phyloP scores from a whole-genome alignment of 2,797 vertebrate genomes.

The Coccyzus lansbergi region DNA sequence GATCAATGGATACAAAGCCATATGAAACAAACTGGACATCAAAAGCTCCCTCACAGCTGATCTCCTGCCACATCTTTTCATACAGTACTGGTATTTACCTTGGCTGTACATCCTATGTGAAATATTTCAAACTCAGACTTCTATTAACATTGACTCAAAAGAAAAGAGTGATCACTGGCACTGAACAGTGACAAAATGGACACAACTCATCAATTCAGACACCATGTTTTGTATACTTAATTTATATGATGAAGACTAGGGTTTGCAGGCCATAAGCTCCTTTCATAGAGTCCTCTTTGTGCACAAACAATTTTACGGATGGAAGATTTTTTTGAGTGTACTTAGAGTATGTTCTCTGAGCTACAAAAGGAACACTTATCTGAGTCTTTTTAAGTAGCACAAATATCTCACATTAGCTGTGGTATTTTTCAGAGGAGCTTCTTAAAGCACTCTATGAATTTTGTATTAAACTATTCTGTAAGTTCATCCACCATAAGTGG shows the following conservation, averaged over 20 bases:
- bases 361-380: neutral
- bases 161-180: accelerated
- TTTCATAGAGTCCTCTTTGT: neutral
- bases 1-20: neutral
- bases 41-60: neutral
- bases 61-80: neutral
- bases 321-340: neutral
- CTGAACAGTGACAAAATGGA: neutral
- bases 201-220: neutral
- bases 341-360: neutral
- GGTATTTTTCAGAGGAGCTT: neutral
- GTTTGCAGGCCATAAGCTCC: neutral
- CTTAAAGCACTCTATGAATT: neutral
- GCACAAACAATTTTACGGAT: neutral
- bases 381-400: neutral
- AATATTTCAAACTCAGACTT: neutral
- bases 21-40: neutral
- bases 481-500: neutral
- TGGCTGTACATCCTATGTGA: neutral
- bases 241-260: neutral
- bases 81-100: neutral
- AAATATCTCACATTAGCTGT: neutral
- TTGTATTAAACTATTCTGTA: neutral
- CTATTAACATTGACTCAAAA: neutral
- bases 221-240: neutral